phyloP scores from a whole-genome alignment of 2,888 invertebrate species.

The Salticus scenicus region DNA sequence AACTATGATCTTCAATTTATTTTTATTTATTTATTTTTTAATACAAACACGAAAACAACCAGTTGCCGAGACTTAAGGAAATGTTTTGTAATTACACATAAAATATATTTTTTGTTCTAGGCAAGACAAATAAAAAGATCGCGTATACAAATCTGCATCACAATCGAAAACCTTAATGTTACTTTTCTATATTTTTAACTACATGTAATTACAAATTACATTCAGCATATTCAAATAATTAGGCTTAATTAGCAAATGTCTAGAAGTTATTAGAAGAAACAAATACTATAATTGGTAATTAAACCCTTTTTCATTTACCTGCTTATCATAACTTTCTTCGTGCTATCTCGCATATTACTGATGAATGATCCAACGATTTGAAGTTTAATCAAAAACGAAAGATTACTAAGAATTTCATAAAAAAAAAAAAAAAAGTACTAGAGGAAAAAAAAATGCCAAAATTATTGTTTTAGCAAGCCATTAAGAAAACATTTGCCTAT shows the following conservation, averaged over 20 bases:
- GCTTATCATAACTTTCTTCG: not conserved
- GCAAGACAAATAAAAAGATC: not conserved
- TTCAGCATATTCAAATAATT: not conserved
- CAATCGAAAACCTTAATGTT: not conserved
- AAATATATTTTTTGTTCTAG: too few relatives aligned
- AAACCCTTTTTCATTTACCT: not conserved
- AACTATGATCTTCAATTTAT: too few relatives aligned
- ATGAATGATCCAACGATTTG: constrained; percentile 33
- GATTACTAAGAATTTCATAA: constrained; percentile 42
- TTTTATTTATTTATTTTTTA: too few relatives aligned
- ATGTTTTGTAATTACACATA: too few relatives aligned
- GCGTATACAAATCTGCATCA: not conserved
- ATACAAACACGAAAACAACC: too few relatives aligned
- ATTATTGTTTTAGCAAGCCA: constrained; percentile 41
- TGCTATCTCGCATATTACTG: constrained; percentile 22
- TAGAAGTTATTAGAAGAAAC: not conserved
- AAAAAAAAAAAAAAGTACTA: constrained; percentile 1
- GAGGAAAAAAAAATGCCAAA: constrained; percentile 30
- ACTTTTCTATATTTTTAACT: not conserved
- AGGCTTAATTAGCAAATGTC: not conserved
- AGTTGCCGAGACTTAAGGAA: too few relatives aligned
- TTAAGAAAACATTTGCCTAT: constrained; percentile 65
- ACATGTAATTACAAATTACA: not conserved
- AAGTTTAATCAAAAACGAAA: constrained; percentile 40
- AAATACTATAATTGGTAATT: not conserved